phyloP scores from a whole-genome alignment of 2,888 invertebrate genomes.

The Calameuta filiformis region DNA sequence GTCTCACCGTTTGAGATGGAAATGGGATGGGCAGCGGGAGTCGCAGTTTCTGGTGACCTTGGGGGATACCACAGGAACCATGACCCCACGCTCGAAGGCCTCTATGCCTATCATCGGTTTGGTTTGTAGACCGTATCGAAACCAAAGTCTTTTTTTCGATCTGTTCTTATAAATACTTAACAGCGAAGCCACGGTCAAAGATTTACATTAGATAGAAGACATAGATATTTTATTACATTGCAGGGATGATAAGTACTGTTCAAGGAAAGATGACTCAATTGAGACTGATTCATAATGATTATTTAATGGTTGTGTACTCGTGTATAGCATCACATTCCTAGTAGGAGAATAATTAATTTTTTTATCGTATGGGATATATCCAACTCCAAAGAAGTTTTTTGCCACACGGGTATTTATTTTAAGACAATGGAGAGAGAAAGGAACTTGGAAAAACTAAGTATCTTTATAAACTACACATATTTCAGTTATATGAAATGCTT shows the following conservation, averaged over 20 bases:
- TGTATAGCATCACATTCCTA: background rate
- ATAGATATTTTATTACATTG: background rate
- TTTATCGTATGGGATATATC: background rate
- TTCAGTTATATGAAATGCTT: slow-evolving; percentile 14
- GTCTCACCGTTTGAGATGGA: slow-evolving; percentile 61
- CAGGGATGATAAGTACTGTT: background rate
- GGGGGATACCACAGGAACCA: slow-evolving; percentile 29
- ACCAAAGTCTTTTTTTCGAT: slow-evolving; percentile 35
- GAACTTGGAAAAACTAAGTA: background rate
- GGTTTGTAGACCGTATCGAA: slow-evolving; percentile 62
- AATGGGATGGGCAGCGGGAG: slow-evolving; percentile 42
- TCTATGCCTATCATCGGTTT: slow-evolving; percentile 50
- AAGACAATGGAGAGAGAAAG: background rate
- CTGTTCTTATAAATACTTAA: slow-evolving; percentile 16
- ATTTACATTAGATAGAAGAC: background rate
- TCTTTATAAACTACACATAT: slow-evolving; percentile 4
- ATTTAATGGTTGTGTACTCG: background rate
- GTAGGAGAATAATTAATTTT: background rate
- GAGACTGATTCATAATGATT: background rate
- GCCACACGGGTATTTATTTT: background rate
- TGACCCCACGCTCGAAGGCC: slow-evolving; percentile 36
- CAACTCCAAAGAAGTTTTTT: background rate
- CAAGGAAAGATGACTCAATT: background rate
- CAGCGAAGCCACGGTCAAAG: slow-evolving; percentile 2
- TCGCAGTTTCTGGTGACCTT: slow-evolving; percentile 38